Percentiles rank a stretch among this genome's conserved stretches.
Evolutionary conservation across 2,797 vertebrate genomes (phyloP).

Genomic region (Tiaroga cobitis): DNA sequence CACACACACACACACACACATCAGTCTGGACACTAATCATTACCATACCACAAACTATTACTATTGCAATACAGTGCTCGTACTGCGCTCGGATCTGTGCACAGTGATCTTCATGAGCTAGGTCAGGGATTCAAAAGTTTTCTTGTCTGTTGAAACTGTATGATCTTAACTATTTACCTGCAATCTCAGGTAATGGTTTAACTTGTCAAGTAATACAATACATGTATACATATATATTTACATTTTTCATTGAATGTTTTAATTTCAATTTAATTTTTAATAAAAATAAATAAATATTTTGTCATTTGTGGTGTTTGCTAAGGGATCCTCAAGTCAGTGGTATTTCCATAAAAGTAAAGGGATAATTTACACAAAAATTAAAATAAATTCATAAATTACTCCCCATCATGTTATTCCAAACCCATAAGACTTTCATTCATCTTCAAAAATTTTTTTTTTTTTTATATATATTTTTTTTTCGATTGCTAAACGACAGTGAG

Average conservation of each 20-base stretch:
- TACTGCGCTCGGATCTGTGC: background rate
- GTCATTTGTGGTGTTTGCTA: background rate
- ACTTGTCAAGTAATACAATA: background rate
- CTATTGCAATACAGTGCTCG: slow-evolving; percentile 8
- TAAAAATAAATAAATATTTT: background rate
- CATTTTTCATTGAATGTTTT: background rate
- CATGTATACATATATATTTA: background rate
- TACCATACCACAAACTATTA: slow-evolving; percentile 80
- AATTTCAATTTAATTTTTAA: background rate
- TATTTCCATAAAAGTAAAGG: background rate
- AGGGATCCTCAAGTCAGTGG: background rate
- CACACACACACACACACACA: slow-evolving; percentile 42
- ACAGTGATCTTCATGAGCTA: background rate
- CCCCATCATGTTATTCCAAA: background rate
- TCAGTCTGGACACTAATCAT: slow-evolving; percentile 77
- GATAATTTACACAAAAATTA: background rate
- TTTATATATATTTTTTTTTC: too few species aligned
- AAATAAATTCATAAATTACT: background rate
- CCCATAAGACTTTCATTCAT: background rate
- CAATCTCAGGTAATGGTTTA: background rate
- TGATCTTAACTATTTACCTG: background rate
- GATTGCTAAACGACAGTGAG: too few species aligned
- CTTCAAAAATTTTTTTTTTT: background rate
- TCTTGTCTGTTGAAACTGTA: background rate
- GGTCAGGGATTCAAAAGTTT: background rate